phyloP scores from a whole-genome alignment of 2,797 vertebrate species.

The Enteromius fasciolatus region DNA sequence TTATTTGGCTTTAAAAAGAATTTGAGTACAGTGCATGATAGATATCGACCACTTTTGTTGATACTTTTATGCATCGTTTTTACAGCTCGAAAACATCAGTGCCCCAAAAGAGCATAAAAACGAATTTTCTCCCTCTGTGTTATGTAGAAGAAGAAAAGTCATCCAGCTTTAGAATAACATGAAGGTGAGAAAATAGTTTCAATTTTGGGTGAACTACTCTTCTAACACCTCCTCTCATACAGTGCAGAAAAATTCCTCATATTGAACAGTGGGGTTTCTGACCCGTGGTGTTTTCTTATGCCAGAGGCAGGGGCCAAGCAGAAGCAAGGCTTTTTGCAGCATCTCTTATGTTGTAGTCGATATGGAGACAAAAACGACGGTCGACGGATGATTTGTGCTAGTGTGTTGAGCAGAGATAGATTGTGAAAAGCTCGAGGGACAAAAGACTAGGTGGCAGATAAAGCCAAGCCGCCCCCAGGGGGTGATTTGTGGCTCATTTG shows the following conservation, averaged over 20 bases:
- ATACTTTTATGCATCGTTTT: conserved; percentile 5
- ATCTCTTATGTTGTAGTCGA: conserved; percentile 63
- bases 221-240: conserved; percentile 34
- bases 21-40: neutral
- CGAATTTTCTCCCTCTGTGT: neutral
- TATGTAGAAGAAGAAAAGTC: neutral
- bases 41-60: neutral
- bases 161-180: neutral
- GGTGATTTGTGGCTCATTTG: conserved; percentile 58
- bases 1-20: neutral
- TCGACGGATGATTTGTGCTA: conserved; percentile 60
- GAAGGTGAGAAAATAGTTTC: neutral
- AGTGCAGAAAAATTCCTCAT: conserved; percentile 33
- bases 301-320: conserved; percentile 11
- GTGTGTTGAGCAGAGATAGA: conserved; percentile 61
- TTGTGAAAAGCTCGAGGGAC: conserved; percentile 56
- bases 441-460: conserved; percentile 56
- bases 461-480: conserved; percentile 49
- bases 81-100: neutral
- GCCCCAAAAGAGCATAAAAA: neutral
- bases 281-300: neutral
- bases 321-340: conserved; percentile 34
- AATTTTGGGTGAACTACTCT: conserved; percentile 48
- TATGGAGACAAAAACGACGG: conserved; percentile 64
- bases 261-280: conserved; percentile 21